Evolutionary conservation across 2,797 vertebrate species (phyloP), one percentile per base, ranked within the genome.

Genomic region (Schizopygopsis pylzovi): DNA sequence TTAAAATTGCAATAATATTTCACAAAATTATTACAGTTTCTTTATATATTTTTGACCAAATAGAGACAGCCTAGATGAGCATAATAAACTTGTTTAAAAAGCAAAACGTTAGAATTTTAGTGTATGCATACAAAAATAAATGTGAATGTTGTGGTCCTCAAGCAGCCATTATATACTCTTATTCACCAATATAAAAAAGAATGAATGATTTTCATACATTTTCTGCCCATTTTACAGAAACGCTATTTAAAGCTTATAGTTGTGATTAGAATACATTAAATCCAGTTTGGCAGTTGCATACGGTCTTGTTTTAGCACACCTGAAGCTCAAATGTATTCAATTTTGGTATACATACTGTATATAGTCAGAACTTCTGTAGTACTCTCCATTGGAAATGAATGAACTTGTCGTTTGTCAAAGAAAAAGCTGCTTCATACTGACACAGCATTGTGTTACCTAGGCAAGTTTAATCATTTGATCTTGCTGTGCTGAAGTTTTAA

Each of bases 401-500:
- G 18, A 25, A 12, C 16, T 52, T 75, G 2, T 52, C 47, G 0
- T 75, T 18, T 52, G 5, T 75, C 25, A 20, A 18, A 75, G 72
- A 52, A 52, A 75, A 52, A 1, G 25, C 18, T 33, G 25, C 39
- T 43, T 82, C 52, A 59, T 68, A 71, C 67, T 75, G 45, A 39
- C 20, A 63, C 54, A 83, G 59, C 39, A 73, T 61, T 61, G 54
- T 82, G 10, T 63, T 73, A n/a, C 73, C 67, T 70, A 45, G 22
- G 61, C 20, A 54, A 20, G 10, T 82, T 61, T 59, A 59, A 81
- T 80, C 61, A 67, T 20, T 11, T 33, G 68, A 73, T 82, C 41
- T 83, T 63, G 25, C 54, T 75, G 43, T 63, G 41, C 47, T 75
- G 37, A 33, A 56, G 49, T 78, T 78, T 82, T 41, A 71, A 56